These are phyloP conservation scores for Elgonia sp. DNA, from an alignment of 2,888 invertebrate genomes.

Conservation along the genomic window DNA sequence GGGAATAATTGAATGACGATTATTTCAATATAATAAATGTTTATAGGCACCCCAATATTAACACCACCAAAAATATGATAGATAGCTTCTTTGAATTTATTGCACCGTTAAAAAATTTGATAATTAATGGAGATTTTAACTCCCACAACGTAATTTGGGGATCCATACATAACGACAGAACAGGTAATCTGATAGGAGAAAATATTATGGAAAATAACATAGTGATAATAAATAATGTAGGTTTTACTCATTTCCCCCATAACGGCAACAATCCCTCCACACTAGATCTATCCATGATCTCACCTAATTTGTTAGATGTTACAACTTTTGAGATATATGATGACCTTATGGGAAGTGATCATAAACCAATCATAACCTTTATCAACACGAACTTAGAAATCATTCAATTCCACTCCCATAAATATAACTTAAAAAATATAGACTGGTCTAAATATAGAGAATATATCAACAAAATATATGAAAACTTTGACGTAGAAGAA, in stretches of 20 bases:
- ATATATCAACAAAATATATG: constrained; percentile 9
- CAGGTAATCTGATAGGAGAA: background rate
- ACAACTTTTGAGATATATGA: background rate
- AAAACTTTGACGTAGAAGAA: background rate
- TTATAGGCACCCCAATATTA: constrained; percentile 1
- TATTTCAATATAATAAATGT: too few species aligned
- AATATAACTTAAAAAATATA: background rate
- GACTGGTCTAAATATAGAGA: background rate
- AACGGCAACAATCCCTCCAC: background rate
- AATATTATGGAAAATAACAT: background rate
- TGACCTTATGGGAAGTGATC: constrained; percentile 18
- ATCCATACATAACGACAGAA: background rate
- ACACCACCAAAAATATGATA: background rate
- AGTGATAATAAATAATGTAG: constrained; percentile 13
- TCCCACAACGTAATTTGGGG: constrained; percentile 24
- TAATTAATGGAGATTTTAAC: constrained; percentile 44
- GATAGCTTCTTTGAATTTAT: constrained; percentile 38
- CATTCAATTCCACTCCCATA: background rate
- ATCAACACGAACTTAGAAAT: background rate
- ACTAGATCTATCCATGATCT: constrained; percentile 17
- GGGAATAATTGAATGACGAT: too few species aligned
- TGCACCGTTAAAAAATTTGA: background rate
- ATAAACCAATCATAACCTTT: background rate
- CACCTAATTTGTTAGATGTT: background rate
- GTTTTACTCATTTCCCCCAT: constrained; percentile 26